A percentile compares a stretch with the other conserved stretches of the same genome.
Conservation (phyloP, 1,140 invertebrate species). For the Heliothis subflexa region DNA sequence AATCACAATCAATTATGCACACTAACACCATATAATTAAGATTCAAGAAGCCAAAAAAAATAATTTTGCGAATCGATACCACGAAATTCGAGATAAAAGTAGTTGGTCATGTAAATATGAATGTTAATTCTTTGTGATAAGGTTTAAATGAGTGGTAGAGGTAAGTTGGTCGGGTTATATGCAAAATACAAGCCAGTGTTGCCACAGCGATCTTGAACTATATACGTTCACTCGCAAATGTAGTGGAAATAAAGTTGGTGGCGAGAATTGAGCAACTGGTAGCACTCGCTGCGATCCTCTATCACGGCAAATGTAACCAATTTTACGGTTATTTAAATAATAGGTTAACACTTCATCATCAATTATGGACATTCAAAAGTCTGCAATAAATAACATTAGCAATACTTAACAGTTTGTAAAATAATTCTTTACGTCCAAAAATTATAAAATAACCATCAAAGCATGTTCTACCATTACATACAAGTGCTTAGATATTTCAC, state of each 20-base stretch:
- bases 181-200: conserved; percentile 56
- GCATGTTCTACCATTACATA: too few species aligned
- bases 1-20: conserved; percentile 51
- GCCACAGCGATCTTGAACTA: conserved; percentile 59
- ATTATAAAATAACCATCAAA: too few species aligned
- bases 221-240: conserved; percentile 59
- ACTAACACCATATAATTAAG: conserved; percentile 48
- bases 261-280: conserved; percentile 50
- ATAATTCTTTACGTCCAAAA: too few species aligned
- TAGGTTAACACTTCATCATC: background rate
- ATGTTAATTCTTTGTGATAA: conserved; percentile 13
- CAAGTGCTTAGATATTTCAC: too few species aligned
- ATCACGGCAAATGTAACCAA: conserved; percentile 26
- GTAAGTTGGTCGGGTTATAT: conserved; percentile 47
- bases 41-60: conserved; percentile 35
- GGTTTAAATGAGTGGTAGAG: background rate
- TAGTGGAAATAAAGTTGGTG: conserved; percentile 55
- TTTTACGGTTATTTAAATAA: background rate
- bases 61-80: conserved; percentile 44
- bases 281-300: conserved; percentile 30
- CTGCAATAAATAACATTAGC: background rate
- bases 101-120: conserved; percentile 2
- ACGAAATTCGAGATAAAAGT: background rate
- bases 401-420: too few species aligned
- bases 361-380: background rate